Percentiles rank a stretch among this genome's conserved stretches.
phyloP scores from a whole-genome alignment of 2,888 invertebrate genomes.

The Erebia epiphron region DNA sequence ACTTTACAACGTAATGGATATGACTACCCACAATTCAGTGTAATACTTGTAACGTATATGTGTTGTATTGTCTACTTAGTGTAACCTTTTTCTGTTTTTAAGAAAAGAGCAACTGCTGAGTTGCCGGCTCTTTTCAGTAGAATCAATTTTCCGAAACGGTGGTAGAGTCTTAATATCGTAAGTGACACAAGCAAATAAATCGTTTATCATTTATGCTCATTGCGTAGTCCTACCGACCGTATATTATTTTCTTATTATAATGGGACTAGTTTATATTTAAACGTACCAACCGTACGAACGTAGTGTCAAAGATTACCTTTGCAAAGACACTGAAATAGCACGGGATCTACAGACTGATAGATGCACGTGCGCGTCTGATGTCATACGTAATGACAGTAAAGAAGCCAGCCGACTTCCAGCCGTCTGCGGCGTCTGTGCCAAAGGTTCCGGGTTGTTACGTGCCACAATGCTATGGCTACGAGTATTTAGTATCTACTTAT shows the following conservation, averaged over 20 bases:
- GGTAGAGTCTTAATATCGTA: no score
- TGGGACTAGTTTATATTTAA: slow-evolving; percentile 10
- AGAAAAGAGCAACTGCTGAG: no score
- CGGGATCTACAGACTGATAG: slow-evolving; percentile 23
- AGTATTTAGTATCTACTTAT: neutral
- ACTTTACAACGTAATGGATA: no score
- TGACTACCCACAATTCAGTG: no score
- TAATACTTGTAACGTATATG: no score
- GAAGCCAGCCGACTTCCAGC: slow-evolving; percentile 30
- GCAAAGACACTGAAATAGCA: slow-evolving; percentile 33
- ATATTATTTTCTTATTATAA: neutral
- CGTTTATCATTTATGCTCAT: no score
- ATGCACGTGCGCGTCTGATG: slow-evolving; percentile 35
- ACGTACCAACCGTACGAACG: neutral
- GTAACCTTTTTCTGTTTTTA: no score
- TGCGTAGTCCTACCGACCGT: no score
- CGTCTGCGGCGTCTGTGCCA: slow-evolving; percentile 34
- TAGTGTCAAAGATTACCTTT: slow-evolving; percentile 20
- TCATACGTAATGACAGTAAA: slow-evolving; percentile 36
- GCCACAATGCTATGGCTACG: slow-evolving; percentile 6
- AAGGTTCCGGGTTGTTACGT: slow-evolving; percentile 33
- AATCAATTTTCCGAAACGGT: no score
- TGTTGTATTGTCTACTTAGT: no score
- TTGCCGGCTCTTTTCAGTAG: no score
- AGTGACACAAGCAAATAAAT: no score